phyloP scores from a whole-genome alignment of 2,888 invertebrate species.

The Polyploca ridens region DNA sequence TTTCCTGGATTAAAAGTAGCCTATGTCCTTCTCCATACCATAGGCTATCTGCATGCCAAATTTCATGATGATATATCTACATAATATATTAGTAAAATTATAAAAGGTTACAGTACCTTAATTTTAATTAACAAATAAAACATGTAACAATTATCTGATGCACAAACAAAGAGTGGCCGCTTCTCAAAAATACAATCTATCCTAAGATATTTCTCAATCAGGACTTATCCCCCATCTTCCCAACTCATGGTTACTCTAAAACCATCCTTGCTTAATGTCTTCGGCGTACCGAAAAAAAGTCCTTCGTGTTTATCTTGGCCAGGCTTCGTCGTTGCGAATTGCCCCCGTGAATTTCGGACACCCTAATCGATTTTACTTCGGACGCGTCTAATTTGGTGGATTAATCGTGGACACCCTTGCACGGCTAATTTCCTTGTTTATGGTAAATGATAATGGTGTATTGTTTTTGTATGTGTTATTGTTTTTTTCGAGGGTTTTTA shows the following conservation, averaged over 20 bases:
- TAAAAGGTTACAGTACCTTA: no score
- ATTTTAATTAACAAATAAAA: no score
- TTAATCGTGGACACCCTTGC: conserved; percentile 82
- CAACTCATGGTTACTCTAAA: conserved; percentile 52
- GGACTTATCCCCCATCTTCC: conserved; percentile 28
- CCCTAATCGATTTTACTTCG: conserved; percentile 81
- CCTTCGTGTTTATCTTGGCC: conserved; percentile 83
- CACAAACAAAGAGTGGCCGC: no score
- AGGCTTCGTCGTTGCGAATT: conserved; percentile 73
- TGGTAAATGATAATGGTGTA: conserved; percentile 61
- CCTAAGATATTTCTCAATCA: conserved; percentile 10
- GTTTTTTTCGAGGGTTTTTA: conserved; percentile 10
- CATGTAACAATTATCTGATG: no score
- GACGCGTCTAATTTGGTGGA: conserved; percentile 80
- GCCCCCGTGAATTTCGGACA: conserved; percentile 58
- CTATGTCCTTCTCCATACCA: no score
- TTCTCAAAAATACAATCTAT: background rate
- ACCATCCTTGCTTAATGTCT: conserved; percentile 84
- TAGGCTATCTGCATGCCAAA: no score
- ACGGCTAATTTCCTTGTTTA: conserved; percentile 79
- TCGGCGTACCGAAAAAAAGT: conserved; percentile 76
- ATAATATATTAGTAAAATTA: no score
- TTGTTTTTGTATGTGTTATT: conserved; percentile 42
- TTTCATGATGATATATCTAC: no score
- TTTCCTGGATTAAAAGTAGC: no score